Conservation (phyloP, 2,797 vertebrate species). For the Perdix hodgsoniae region DNA sequence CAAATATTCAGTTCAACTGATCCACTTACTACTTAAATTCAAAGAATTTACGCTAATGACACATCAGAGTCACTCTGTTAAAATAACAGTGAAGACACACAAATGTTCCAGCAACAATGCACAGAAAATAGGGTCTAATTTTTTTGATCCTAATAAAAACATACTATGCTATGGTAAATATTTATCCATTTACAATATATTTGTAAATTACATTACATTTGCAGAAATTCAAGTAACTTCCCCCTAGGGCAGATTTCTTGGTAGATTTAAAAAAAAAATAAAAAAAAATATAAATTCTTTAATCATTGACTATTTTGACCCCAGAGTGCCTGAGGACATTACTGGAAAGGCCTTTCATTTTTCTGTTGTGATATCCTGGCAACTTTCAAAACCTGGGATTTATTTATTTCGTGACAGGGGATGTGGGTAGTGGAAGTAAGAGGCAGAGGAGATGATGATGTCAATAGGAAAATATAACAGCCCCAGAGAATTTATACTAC, state of each 20-base stretch:
- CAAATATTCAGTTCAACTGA: constrained; percentile 23
- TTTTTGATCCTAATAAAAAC: neutral
- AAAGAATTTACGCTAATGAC: constrained; percentile 12
- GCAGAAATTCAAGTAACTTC: neutral
- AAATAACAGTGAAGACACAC: neutral
- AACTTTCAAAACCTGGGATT: neutral
- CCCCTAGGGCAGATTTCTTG: neutral
- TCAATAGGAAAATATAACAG: neutral
- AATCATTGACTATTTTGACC: neutral
- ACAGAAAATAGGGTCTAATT: neutral
- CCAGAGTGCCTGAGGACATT: neutral
- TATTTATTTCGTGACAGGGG: neutral
- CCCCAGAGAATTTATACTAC: neutral
- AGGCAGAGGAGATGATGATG: neutral
- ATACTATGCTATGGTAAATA: neutral
- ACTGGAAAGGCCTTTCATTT: neutral
- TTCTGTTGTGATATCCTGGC: neutral
- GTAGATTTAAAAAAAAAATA: too few relatives aligned
- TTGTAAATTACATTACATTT: neutral
- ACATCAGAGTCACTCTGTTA: neutral
- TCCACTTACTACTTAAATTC: neutral
- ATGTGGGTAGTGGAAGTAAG: neutral
- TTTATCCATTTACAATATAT: too few relatives aligned
- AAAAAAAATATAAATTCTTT: neutral
- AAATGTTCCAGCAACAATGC: neutral